phyloP scores from a whole-genome alignment of 1,140 invertebrate genomes.

The Acromyrmex echinatior region DNA sequence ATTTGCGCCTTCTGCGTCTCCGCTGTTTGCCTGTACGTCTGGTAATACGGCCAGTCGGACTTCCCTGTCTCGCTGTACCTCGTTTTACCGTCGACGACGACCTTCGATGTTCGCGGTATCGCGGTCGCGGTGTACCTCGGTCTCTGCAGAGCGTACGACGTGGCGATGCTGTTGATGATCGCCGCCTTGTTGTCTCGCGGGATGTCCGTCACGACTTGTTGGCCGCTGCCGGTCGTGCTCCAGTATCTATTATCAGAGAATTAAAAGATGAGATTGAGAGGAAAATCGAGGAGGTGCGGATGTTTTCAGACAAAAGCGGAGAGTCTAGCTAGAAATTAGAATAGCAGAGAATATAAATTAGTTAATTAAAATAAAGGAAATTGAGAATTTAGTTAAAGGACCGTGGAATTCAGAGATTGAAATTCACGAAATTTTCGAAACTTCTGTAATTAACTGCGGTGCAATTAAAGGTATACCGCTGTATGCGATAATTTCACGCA shows the following conservation, averaged over 20 bases:
- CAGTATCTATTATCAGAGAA: conserved; percentile 79
- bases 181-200: conserved; percentile 90
- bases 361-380: conserved; percentile 38
- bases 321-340: too few relatives aligned
- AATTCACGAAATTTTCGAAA: conserved; percentile 20
- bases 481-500: neutral
- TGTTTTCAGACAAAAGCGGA: neutral
- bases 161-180: conserved; percentile 91
- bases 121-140: conserved; percentile 82
- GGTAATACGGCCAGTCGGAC: conserved; percentile 77
- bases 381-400: conserved; percentile 16
- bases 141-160: conserved; percentile 88
- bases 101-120: conserved; percentile 65
- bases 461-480: neutral
- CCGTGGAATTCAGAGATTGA: neutral
- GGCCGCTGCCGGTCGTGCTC: conserved; percentile 78
- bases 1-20: conserved; percentile 80
- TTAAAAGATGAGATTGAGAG: neutral
- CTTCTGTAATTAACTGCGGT: conserved; percentile 3
- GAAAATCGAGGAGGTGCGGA: neutral
- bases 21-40: conserved; percentile 72
- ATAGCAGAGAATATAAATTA: conserved; percentile 37
- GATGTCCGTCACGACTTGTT: conserved; percentile 70
- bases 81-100: conserved; percentile 23
- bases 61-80: conserved; percentile 24